These are phyloP conservation scores for Thymelicus sylvestris DNA, from an alignment of 2,888 invertebrate genomes.

Conservation along the genomic window DNA sequence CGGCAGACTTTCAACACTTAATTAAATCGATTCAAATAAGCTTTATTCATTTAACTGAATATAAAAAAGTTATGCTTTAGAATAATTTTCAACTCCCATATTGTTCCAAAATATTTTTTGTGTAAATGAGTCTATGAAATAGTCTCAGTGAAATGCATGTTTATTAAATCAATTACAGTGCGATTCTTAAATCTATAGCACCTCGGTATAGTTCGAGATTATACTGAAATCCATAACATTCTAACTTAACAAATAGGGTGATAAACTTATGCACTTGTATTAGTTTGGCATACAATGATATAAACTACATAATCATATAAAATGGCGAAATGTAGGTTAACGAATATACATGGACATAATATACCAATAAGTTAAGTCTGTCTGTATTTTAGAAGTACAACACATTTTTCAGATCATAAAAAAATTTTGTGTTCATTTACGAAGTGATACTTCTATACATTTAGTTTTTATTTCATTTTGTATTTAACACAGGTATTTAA, in stretches of 20 bases:
- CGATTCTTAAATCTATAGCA: conserved; percentile 58
- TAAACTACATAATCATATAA: conserved; percentile 39
- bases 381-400: no score
- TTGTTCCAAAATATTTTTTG: neutral
- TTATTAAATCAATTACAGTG: conserved; percentile 43
- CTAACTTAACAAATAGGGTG: conserved; percentile 55
- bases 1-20: neutral
- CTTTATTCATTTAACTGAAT: conserved; percentile 4
- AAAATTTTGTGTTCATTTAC: no score
- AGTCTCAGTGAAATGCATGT: conserved; percentile 37
- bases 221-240: conserved; percentile 58
- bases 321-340: conserved; percentile 19
- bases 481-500: no score
- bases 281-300: conserved; percentile 55
- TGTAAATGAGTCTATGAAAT: conserved; percentile 23
- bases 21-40: neutral
- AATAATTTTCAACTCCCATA: neutral
- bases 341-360: neutral
- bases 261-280: conserved; percentile 56
- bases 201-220: conserved; percentile 64
- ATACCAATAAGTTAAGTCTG: neutral
- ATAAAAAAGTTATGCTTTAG: neutral
- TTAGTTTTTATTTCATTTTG: no score
- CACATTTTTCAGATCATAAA: no score
- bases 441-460: no score